phyloP scores from a whole-genome alignment of 2,797 vertebrate species.

The Epinephelus coioides region DNA sequence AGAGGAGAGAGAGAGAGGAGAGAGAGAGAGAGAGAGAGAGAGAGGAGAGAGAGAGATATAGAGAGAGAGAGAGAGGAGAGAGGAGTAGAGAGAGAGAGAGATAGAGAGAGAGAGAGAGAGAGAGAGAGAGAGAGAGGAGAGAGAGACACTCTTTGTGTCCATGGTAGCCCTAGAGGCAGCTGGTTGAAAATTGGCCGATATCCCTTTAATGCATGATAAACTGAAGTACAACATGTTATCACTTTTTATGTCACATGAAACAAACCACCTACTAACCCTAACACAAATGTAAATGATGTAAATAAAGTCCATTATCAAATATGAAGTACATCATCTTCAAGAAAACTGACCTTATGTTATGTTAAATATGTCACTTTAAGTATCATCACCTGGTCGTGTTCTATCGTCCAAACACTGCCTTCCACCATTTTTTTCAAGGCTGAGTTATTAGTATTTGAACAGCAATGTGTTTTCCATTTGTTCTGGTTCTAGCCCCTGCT shows the following conservation, averaged over 20 bases:
- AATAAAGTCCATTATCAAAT: too few relatives aligned
- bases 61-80: too few relatives aligned
- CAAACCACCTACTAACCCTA: not conserved
- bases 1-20: too few relatives aligned
- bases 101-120: too few relatives aligned
- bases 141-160: too few relatives aligned
- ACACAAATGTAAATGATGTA: not conserved
- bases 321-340: too few relatives aligned
- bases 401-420: not conserved
- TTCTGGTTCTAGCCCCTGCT: constrained; percentile 28
- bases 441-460: not conserved
- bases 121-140: too few relatives aligned
- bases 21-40: too few relatives aligned
- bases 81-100: too few relatives aligned
- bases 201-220: not conserved
- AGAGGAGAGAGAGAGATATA: too few relatives aligned
- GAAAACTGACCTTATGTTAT: not conserved
- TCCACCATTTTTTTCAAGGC: not conserved
- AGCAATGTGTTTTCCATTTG: constrained; percentile 12
- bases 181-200: too few relatives aligned
- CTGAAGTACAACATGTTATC: not conserved
- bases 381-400: not conserved
- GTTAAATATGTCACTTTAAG: not conserved
- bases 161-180: too few relatives aligned
- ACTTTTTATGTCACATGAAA: not conserved